A percentile compares a stretch with the other conserved stretches of the same genome.
Evolutionary conservation across 2,113 vertebrate species (phyloP).

Genomic region (Myxocyprinus asiaticus): DNA sequence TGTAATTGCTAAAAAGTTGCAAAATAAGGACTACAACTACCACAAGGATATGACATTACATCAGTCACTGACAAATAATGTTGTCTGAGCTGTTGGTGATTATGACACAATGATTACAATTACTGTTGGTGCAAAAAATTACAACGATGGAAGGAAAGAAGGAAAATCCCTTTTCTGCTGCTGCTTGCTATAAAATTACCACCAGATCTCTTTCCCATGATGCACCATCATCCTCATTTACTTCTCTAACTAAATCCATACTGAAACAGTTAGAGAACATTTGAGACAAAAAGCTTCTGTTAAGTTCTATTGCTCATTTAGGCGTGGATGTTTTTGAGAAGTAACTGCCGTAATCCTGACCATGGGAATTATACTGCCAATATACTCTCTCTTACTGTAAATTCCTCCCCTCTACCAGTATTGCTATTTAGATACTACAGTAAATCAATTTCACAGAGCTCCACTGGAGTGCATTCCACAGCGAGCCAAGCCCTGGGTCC

Average conservation of each 20-base stretch:
- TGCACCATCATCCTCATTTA: too few species aligned
- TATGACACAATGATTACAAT: too few species aligned
- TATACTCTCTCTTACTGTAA: slow-evolving; percentile 6
- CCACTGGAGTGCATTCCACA: slow-evolving; percentile 37
- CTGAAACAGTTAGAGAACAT: background rate
- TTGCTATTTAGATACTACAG: slow-evolving; percentile 13
- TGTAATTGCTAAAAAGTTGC: too few species aligned
- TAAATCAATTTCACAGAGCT: slow-evolving; percentile 43
- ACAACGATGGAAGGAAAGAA: too few species aligned
- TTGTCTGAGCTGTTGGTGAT: too few species aligned
- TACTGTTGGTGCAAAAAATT: too few species aligned
- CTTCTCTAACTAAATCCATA: background rate
- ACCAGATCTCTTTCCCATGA: too few species aligned
- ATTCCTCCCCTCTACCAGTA: slow-evolving; percentile 1
- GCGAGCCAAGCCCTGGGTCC: background rate
- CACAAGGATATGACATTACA: too few species aligned
- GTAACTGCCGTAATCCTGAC: slow-evolving; percentile 2
- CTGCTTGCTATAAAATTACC: too few species aligned
- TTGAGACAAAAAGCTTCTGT: background rate
- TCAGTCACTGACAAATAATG: too few species aligned
- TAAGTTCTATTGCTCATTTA: background rate
- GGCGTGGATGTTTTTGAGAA: background rate
- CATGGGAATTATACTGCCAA: background rate
- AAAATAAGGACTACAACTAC: too few species aligned
- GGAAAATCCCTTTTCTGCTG: too few species aligned